phyloP scores from a whole-genome alignment of 1,140 invertebrate genomes.

The Macrotrachela quadricornifera region DNA sequence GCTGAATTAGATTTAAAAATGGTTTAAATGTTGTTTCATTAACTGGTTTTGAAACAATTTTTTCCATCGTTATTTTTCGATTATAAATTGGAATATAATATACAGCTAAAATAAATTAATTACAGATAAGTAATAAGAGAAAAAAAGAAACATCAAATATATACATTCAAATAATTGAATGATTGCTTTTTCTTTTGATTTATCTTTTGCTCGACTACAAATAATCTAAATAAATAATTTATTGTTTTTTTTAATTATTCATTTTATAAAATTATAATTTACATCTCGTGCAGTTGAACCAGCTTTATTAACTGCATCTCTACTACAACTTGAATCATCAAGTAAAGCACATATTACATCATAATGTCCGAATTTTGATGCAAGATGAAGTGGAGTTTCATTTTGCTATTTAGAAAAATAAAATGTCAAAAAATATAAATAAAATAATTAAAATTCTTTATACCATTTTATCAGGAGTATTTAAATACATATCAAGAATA shows the following conservation, averaged over 20 bases:
- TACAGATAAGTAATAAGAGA: too few species aligned
- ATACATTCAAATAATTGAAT: slow-evolving; percentile 35
- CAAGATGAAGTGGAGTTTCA: slow-evolving; percentile 76
- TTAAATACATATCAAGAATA: slow-evolving; percentile 68
- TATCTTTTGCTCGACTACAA: not conserved
- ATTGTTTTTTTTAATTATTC: slow-evolving; percentile 16
- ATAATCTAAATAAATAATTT: slow-evolving; percentile 29
- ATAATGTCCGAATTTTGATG: slow-evolving; percentile 57
- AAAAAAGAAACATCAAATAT: slow-evolving; percentile 12
- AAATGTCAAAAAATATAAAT: too few species aligned
- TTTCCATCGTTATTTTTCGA: too few species aligned
- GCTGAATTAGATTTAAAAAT: too few species aligned
- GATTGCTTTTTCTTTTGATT: not conserved
- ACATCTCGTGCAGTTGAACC: slow-evolving; percentile 44
- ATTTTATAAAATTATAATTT: slow-evolving; percentile 1
- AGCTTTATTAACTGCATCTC: slow-evolving; percentile 46
- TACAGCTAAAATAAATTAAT: too few species aligned
- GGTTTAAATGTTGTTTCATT: too few species aligned
- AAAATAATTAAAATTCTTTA: too few species aligned
- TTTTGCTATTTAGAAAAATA: slow-evolving; percentile 21
- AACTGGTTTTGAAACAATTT: too few species aligned
- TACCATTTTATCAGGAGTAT: slow-evolving; percentile 69
- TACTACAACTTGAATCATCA: slow-evolving; percentile 53
- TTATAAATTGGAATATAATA: too few species aligned
- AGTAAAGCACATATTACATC: slow-evolving; percentile 53